Conservation (phyloP, 2,888 invertebrate genomes). For the Plutella xylostella region DNA sequence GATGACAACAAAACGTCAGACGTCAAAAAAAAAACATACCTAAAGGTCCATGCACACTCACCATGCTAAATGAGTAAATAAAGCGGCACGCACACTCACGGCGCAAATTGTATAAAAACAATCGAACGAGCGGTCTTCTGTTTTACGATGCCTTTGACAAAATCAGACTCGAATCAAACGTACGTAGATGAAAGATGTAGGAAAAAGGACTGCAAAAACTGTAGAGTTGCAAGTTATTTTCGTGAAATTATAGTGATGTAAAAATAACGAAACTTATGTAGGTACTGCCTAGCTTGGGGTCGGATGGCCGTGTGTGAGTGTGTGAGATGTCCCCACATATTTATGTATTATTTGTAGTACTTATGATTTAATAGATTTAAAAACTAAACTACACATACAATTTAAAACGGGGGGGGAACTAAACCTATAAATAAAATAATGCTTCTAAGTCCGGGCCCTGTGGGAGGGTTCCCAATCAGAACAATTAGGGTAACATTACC, state of each 20-base stretch:
- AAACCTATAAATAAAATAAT: no score
- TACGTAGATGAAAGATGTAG: conserved; percentile 57
- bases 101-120: conserved; percentile 65
- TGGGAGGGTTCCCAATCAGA: no score
- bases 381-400: no score
- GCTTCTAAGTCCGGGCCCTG: no score
- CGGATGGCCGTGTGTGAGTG: no score
- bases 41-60: conserved; percentile 38
- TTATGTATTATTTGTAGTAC: no score
- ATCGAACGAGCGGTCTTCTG: conserved; percentile 48
- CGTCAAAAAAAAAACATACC: conserved; percentile 49
- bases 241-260: conserved; percentile 1
- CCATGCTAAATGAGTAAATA: conserved; percentile 46
- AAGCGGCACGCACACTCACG: conserved; percentile 30
- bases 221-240: conserved; percentile 24
- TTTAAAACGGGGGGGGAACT: no score
- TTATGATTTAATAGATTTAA: no score
- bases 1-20: conserved; percentile 50
- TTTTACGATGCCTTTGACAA: conserved; percentile 63
- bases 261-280: no score
- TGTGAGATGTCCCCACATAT: no score
- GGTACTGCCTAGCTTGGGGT: no score
- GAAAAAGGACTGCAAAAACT: conserved; percentile 25
- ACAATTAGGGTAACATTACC: no score
- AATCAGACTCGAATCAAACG: conserved; percentile 62